Base-by-base conservation (phyloP, 2,113 vertebrate genomes). In the Eulemur rufifrons region DNA sequence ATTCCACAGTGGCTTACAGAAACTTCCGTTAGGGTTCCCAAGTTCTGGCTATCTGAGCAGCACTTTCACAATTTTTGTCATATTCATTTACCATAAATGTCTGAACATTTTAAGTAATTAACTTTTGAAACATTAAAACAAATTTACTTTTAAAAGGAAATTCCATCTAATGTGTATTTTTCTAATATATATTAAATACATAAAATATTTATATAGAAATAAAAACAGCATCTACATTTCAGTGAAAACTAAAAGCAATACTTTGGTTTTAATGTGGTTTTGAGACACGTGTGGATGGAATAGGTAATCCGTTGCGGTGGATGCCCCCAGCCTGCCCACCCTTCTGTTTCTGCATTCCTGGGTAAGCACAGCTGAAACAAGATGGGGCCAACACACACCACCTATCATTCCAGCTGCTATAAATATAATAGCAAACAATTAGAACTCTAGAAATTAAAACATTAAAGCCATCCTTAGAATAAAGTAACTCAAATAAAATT, bases 121-220 rank as follows among this genome's bases (percentile, higher is more conserved):
- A 74, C 13, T 25, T 73, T 88, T 29, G 63, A 68, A 94, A 66
- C 63, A 94, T 76, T 73, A 66, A 82, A 61, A 63, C 32, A 95
- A 52, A 85, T 83, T 76, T 71, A 45, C 27, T 80, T 88, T 95
- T 78, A 93, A 93, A 66, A 92, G 39, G 12, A 87, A 89, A 95
- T 9, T 29, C 45, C 59, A 80, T 45, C 2, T 50, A 76, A 86
- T 52, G 14, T 85, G 10, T 63, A 73, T 54, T 88, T 94, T 93
- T 91, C 21, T 78, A 34, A 76, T n/a, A 74, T 17, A 73, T 2
- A 86, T 77, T 95, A 71, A 85, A 37, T 63, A 77, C 20, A 93
- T 18, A 71, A 81, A 66, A 68, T 84, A 56, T 63, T 78, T 74
- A 59, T 23, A 52, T 39, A 15, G 74, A 10, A 96, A 97, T 86